Percentiles rank a stretch among this genome's conserved stretches.
Evolutionary conservation across 2,113 vertebrate genomes (phyloP).

Genomic region (Calonectris borealis): DNA sequence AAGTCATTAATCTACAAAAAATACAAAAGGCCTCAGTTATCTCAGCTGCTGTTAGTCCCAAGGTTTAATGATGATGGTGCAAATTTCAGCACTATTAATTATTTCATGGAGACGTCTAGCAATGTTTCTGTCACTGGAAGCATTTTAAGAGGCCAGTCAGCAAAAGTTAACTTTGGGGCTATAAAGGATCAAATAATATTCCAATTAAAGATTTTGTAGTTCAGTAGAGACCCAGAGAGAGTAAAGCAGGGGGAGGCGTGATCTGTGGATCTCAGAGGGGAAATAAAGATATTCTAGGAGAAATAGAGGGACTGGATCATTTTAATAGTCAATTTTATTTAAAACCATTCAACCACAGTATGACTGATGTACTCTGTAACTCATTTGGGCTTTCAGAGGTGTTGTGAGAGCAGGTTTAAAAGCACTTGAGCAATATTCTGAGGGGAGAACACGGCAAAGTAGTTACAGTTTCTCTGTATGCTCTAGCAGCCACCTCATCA

Average conservation of each 20-base stretch:
- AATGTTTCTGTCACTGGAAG: not conserved
- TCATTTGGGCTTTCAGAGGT: not conserved
- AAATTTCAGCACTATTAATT: not conserved
- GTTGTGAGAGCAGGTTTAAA: not conserved
- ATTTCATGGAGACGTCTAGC: not conserved
- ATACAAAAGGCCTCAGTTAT: not conserved
- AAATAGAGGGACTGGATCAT: not conserved
- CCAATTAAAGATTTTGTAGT: not conserved
- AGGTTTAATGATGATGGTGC: not conserved
- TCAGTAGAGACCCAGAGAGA: not conserved
- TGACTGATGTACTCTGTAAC: not conserved
- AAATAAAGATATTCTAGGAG: slow-evolving; percentile 9
- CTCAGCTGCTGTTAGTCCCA: not conserved
- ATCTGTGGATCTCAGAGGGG: not conserved
- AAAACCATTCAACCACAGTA: not conserved
- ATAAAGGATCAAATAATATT: not conserved
- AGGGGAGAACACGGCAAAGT: not conserved
- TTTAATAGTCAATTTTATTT: slow-evolving; percentile 14
- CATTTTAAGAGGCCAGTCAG: not conserved
- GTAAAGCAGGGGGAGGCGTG: not conserved
- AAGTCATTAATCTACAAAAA: not conserved
- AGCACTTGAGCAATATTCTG: not conserved
- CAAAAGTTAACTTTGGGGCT: not conserved
- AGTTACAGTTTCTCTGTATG: not conserved
- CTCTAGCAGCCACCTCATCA: not conserved